Evolutionary conservation across 1,140 invertebrate genomes (phyloP), one percentile per base, ranked within the genome.

Genomic region (Cydia fagiglandana): DNA sequence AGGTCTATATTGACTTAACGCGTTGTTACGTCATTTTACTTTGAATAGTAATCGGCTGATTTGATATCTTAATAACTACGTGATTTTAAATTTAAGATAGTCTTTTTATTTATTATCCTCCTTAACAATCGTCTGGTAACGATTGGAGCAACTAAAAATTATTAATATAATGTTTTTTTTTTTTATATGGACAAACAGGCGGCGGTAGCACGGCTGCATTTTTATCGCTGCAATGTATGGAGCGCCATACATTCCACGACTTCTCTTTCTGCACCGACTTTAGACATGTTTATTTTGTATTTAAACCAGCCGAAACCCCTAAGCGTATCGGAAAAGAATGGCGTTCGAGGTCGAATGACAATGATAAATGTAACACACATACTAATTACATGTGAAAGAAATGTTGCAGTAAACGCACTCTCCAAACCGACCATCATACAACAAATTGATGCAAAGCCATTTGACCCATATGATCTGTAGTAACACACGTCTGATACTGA

Each of bases 261-360:
- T n/a, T n/a, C n/a, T n/a, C n/a, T n/a, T n/a, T n/a, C n/a, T n/a
- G n/a, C n/a, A n/a, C n/a, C n/a, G n/a, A n/a, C n/a, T n/a, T n/a
- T n/a, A 47, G 45, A 47, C 45, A 4, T 15, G 13, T 47, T 47
- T 47, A 47, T n/a, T 41, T 7, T 56, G n/a, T 13, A 17, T 53
- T 20, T 17, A 61, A 61, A 61, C 56, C 17, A 61, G 56, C 56
- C 20, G 56, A 61, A 61, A 10, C 20, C 56, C 9, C 20, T 12
- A 61, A 61, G 56, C n/a, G 53, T 56, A 61, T 61, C n/a, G 56
- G 4, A 2, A 61, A 61, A 17, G 53, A 56, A 61, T 34, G 64
- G 64, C 64, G 64, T 66, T 34, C 28, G 64, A 12, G 64, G 30
- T 66, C 64, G 64, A 66, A 38, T 38, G 64, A 66, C 28, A 10